Evolutionary conservation across 2,888 invertebrate genomes (phyloP), one percentile per base, ranked within the genome.

Genomic region (Cheilosia variabilis): DNA sequence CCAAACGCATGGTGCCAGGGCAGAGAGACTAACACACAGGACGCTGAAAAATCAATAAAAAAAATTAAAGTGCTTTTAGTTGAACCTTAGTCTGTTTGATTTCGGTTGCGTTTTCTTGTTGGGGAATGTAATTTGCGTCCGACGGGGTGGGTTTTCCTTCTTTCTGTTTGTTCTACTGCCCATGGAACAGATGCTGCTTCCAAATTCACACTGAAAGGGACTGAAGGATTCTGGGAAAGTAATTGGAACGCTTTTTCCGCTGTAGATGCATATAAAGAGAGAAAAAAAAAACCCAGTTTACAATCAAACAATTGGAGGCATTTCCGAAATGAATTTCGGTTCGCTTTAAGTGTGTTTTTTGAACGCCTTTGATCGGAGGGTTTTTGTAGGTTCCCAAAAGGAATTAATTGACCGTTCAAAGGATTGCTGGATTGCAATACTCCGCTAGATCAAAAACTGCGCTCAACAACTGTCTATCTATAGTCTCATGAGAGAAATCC

Each of bases 171-270:
- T 50, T 72, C 24, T 47, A 6, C 7, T 9, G 3, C 10, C 10
- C 60, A 55, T 66, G 43, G 43, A 76, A 80, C 62, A 71, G 66
- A 76, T 81, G 86, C 65, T 55, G 17, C 45, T 80, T 81, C 62
- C 60, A 72, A 81, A 82, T 62, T 82, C 72, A 37, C 37, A 13
- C 13, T 3, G 13, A 37, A 37, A 37, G 13, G 13, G 13, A 3
- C 10, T 37, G 37, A 10, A 1, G 34, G 3, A 34, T 10, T 34
- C 10, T 10, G 34, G 9, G 34, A 34, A 77, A 81, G 72, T 86
- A 81, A 81, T 86, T 86, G 76, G 72, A 86, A 77, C 76, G 66
- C 81, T 76, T 86, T 68, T 76, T 86, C 62, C 73, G 68, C 52
- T 31, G 4, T 13, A 37, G 13, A 37, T 37, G 37, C 37, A 37